These are phyloP conservation scores for Hemiscyllium ocellatum DNA, from an alignment of 2,113 vertebrate species.

Conservation along the genomic window DNA sequence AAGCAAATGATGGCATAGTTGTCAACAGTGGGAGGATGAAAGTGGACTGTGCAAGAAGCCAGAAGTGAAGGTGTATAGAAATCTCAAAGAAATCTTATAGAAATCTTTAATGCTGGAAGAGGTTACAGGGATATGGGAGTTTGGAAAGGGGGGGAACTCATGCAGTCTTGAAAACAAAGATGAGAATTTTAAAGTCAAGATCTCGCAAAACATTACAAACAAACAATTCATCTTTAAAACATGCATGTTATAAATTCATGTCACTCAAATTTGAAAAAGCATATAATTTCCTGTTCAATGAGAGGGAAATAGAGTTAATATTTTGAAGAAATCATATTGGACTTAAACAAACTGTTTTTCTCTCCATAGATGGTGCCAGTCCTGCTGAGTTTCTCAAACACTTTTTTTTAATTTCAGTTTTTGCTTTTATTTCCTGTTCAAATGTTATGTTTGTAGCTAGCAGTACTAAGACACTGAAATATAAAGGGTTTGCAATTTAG, in stretches of 20 bases:
- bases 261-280: not conserved
- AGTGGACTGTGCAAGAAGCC: not conserved
- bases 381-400: no score
- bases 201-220: not conserved
- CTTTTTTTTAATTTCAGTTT: no score
- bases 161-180: not conserved
- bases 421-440: no score
- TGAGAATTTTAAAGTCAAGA: not conserved
- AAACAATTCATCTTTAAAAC: conserved; percentile 25
- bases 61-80: not conserved
- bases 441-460: not conserved
- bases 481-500: not conserved
- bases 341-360: no score
- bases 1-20: not conserved
- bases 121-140: not conserved
- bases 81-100: no score
- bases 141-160: not conserved
- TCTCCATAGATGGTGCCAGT: no score
- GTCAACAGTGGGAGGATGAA: not conserved
- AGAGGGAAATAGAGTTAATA: no score
- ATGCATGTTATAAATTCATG: not conserved
- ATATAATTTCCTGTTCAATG: not conserved
- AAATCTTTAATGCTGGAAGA: not conserved
- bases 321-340: no score
- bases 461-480: not conserved